phyloP scores from a whole-genome alignment of 2,888 invertebrate species.

The Melinaea menophilus region DNA sequence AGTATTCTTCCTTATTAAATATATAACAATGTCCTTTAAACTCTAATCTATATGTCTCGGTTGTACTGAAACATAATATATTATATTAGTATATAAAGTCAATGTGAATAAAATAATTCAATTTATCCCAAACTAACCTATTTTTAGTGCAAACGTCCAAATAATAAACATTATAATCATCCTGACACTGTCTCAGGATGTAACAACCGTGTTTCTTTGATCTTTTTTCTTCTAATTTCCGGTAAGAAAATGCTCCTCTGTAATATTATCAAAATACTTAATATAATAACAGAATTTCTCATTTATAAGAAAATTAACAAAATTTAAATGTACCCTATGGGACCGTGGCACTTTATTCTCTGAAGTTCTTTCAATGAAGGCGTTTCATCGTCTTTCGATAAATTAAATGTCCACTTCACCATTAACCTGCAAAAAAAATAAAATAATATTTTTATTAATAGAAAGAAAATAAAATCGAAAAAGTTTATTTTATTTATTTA shows the following conservation, averaged over 20 bases:
- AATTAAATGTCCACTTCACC: conserved; percentile 93
- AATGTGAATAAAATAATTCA: background rate
- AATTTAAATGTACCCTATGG: conserved; percentile 83
- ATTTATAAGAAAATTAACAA: background rate
- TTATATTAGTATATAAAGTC: background rate
- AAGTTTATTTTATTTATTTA: background rate
- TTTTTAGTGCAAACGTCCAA: conserved; percentile 89
- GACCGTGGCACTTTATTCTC: conserved; percentile 90
- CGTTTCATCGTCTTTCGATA: conserved; percentile 89
- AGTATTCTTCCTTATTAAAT: conserved; percentile 79
- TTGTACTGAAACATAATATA: conserved; percentile 60
- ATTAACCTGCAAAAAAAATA: conserved; percentile 75
- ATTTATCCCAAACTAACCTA: conserved; percentile 63
- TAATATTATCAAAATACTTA: conserved; percentile 37
- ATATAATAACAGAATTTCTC: background rate
- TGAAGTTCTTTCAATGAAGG: conserved; percentile 86
- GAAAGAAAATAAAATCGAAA: background rate
- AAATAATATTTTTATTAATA: background rate
- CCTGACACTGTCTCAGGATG: conserved; percentile 89
- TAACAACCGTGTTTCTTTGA: conserved; percentile 87
- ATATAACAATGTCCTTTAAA: conserved; percentile 69
- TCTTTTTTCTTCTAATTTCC: conserved; percentile 88
- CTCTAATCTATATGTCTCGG: conserved; percentile 84
- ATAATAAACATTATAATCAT: conserved; percentile 86
- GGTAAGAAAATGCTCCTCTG: conserved; percentile 90